Evolutionary conservation across 1,140 invertebrate species (phyloP), one percentile per base, ranked within the genome.

Genomic region (Schlechtendalia chinensis): DNA sequence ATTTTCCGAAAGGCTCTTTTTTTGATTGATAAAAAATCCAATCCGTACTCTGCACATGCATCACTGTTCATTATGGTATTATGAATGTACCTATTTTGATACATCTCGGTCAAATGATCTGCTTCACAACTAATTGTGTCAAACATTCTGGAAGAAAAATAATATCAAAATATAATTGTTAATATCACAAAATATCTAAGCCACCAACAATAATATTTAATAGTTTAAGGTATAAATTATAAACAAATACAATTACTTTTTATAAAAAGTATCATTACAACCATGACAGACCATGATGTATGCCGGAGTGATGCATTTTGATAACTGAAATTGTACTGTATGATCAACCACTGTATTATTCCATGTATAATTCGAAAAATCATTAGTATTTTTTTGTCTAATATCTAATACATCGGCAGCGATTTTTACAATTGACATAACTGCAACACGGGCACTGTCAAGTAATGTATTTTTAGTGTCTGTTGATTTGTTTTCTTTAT

Each of bases 351-450:
- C n/a, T 17, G 17, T 47, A 45, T 79, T 10, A 50, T 61, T 79
- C n/a, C 17, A 53, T 45, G 61, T 81, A 67, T 53, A 10, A 39
- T 81, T 69, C 11, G 32, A 63, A 22, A 63, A 53, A 54, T 72
- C 2, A 17, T 54, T 54, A 19, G 24, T 72, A 53, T 84, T 93
- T 12, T 79, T 79, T 50, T 79, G 75, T 19, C 75, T 79, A 10
- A 79, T 93, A 1, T 90, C 91, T 75, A 95, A 86, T 19, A 91
- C 93, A 86, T 93, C 90, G 17, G 93, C 93, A 1, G 93, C 94
- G 86, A 95, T 95, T 84, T 94, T 94, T 8, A 96, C 93, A 77
- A 96, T 94, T 80, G 91, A 93, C 82, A 96, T 89, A 6, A 96
- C 94, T 0, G 92, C 94, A 84, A 95, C 93, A 77, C 91, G 89